Evolutionary conservation across 2,113 vertebrate species (phyloP).

Genomic region (Agelaius phoeniceus): DNA sequence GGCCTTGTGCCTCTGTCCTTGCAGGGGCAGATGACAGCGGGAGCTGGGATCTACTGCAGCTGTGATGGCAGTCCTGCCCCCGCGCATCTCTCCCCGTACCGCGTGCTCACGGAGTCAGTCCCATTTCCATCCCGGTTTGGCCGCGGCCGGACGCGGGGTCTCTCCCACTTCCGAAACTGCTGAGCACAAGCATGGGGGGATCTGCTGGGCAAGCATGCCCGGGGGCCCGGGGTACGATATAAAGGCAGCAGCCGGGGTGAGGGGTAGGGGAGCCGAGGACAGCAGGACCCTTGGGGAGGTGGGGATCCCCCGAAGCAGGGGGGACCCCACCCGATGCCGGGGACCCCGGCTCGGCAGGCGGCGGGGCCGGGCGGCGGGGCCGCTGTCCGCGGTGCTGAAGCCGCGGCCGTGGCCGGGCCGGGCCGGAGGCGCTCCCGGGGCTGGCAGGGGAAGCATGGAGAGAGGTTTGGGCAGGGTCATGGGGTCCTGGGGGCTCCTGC

Average conservation of each 20-base stretch:
- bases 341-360: neutral
- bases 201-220: neutral
- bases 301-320: neutral
- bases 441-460: rapidly evolving
- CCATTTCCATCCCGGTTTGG: rapidly evolving
- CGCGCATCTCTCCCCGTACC: rapidly evolving
- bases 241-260: neutral
- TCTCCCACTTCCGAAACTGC: neutral
- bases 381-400: conserved; percentile 56
- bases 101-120: rapidly evolving
- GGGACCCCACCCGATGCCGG: too few species aligned
- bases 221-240: rapidly evolving
- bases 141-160: rapidly evolving
- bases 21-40: neutral
- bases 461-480: neutral
- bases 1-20: neutral
- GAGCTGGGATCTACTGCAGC: neutral
- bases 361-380: neutral
- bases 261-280: neutral
- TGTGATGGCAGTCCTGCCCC: neutral
- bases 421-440: neutral
- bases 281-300: neutral
- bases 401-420: neutral
- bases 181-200: neutral
- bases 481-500: neutral